Conservation (phyloP, 2,113 vertebrate species). For the Oncorhynchus gorbuscha region DNA sequence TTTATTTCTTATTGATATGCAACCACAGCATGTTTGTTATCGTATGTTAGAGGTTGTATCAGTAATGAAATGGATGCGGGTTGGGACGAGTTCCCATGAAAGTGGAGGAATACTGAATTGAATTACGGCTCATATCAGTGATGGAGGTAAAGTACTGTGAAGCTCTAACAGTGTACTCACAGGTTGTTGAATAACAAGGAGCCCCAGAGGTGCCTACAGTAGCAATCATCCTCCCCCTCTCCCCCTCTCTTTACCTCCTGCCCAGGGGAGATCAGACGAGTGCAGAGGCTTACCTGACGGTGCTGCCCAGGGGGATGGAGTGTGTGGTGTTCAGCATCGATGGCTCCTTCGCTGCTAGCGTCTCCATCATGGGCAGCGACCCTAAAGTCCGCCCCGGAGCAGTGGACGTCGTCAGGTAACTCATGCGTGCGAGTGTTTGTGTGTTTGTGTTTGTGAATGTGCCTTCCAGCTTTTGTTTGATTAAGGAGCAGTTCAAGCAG, state of each 20-base stretch:
- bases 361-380: conserved; percentile 99
- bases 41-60: neutral
- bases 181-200: neutral
- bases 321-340: conserved; percentile 98
- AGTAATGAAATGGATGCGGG: neutral
- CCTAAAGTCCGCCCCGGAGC: conserved; percentile 96
- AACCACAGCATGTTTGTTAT: neutral
- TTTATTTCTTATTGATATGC: neutral
- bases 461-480: neutral
- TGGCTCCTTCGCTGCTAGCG: conserved; percentile 96
- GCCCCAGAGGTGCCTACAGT: neutral
- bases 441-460: neutral
- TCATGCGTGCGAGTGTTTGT: neutral
- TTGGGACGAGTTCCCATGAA: neutral
- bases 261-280: conserved; percentile 91
- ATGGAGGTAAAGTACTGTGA: too few species aligned
- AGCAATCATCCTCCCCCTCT: neutral
- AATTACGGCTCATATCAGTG: too few species aligned
- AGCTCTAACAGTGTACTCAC: neutral
- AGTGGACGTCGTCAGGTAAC: conserved; percentile 94
- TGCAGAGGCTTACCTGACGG: conserved; percentile 90
- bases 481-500: neutral
- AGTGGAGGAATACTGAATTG: neutral
- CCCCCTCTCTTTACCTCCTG: neutral
- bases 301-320: conserved; percentile 92